Conservation (phyloP, 2,113 vertebrate genomes). For the Lepus timidus region DNA sequence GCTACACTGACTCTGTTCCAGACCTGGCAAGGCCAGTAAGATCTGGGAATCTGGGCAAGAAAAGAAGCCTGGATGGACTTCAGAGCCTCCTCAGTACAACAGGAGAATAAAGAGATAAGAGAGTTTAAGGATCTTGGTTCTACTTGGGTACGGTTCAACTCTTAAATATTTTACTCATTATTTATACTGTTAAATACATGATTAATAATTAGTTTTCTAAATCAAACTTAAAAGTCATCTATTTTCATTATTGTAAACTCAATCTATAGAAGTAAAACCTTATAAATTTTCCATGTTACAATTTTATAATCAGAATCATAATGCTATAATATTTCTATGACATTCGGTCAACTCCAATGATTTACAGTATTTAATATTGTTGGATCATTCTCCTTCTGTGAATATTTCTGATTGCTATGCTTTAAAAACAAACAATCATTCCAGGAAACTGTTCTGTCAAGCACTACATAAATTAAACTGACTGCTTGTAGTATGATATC, state of each 20-base stretch:
- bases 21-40: not conserved
- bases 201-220: slow-evolving; percentile 22
- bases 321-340: not conserved
- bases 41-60: not conserved
- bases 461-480: not conserved
- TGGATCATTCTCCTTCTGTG: not conserved
- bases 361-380: not conserved
- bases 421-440: slow-evolving; percentile 12
- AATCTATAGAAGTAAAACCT: not conserved
- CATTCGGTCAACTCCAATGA: slow-evolving; percentile 8
- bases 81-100: not conserved
- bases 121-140: not conserved
- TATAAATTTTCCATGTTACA: not conserved
- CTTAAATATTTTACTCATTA: not conserved
- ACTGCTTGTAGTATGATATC: not conserved
- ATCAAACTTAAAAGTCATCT: slow-evolving; percentile 9
- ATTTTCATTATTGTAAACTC: not conserved
- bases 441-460: not conserved
- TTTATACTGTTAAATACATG: slow-evolving; percentile 14
- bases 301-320: slow-evolving; percentile 23
- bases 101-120: not conserved
- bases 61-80: not conserved
- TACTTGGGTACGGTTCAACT: not conserved
- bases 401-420: not conserved
- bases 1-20: too few relatives aligned